Base-by-base conservation (phyloP, 2,113 vertebrate species). In the Melospiza georgiana region DNA sequence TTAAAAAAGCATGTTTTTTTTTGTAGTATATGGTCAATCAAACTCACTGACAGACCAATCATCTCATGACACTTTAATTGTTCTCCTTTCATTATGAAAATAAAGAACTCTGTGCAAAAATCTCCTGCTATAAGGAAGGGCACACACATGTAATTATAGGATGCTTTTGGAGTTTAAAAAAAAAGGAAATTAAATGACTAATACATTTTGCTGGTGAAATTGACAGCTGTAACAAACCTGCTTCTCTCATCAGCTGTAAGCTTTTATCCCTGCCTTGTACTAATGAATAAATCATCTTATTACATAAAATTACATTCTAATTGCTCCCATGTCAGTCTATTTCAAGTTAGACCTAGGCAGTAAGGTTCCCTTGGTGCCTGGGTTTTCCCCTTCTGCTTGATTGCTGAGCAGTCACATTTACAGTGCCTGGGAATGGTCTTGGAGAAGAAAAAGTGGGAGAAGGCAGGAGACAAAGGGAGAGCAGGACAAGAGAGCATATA, bases 261-360 rank as follows among this genome's bases (percentile, higher is more conserved):
- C 90, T 95, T 90, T 93, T 93, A 92, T 95, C 86, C 31, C 55
- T 96, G 80, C 58, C 71, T 94, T 76, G 61, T 88, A 37, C 87
- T 96, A 94, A 94, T 95, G 89, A 96, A 95, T 92, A 96, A 91
- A 90, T 94, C 80, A 44, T 95, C 95, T 94, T 96, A 92, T 97
- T 89, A 95, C 80, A 80, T 96, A 94, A 96, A 96, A 96, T 96
- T 96, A 84, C 87, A 80, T 89, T 91, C 73, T 93, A 81, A 95
- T 95, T 89, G 67, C 84, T 93, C 66, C 54, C 1, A 0, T 78
- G 55, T 95, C 87, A 82, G 65, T 91, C 86, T 92, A 27, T 88
- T 93, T 95, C 76, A 94, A 76, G 79, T 78, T 77, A 58, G 72
- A 35, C n/a, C 19, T 48, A 87, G 71, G 58, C 39, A 90, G 51